phyloP scores from a whole-genome alignment of 2,113 vertebrate genomes.

The Numida meleagris region DNA sequence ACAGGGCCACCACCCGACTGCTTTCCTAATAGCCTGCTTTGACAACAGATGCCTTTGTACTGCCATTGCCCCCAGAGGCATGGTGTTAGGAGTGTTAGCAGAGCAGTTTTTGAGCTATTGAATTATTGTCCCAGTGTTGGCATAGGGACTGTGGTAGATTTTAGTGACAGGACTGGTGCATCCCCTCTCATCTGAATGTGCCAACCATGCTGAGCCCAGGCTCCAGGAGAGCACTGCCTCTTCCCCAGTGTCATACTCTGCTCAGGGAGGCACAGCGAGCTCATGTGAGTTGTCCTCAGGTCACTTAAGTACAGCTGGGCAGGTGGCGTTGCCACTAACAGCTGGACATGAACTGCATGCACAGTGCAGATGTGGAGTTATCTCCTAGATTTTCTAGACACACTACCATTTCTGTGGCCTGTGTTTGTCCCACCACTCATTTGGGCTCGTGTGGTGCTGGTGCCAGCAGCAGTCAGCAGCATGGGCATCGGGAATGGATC shows the following conservation, averaged over 20 bases:
- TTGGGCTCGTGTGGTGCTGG: not conserved
- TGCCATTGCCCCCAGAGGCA: not conserved
- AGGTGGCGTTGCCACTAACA: not conserved
- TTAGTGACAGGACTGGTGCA: not conserved
- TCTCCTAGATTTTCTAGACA: not conserved
- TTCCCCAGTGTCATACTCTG: not conserved
- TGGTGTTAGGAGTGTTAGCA: not conserved
- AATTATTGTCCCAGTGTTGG: not conserved
- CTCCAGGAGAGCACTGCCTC: not conserved
- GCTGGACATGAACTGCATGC: not conserved
- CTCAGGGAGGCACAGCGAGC: not conserved
- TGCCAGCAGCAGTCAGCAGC: not conserved
- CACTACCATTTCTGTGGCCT: not conserved
- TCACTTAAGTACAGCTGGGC: not conserved
- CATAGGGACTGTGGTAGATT: rapidly evolving
- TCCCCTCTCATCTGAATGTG: rapidly evolving
- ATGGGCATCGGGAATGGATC: not conserved
- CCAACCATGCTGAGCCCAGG: rapidly evolving
- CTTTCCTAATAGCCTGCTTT: not conserved
- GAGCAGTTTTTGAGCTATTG: not conserved
- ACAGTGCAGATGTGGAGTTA: not conserved
- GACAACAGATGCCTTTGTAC: conserved; percentile 2
- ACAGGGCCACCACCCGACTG: not conserved
- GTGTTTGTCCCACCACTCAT: rapidly evolving
- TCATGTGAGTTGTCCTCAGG: not conserved